These are phyloP conservation scores for Meiosimyza decipiens DNA, from an alignment of 2,888 invertebrate species.

Conservation along the genomic window DNA sequence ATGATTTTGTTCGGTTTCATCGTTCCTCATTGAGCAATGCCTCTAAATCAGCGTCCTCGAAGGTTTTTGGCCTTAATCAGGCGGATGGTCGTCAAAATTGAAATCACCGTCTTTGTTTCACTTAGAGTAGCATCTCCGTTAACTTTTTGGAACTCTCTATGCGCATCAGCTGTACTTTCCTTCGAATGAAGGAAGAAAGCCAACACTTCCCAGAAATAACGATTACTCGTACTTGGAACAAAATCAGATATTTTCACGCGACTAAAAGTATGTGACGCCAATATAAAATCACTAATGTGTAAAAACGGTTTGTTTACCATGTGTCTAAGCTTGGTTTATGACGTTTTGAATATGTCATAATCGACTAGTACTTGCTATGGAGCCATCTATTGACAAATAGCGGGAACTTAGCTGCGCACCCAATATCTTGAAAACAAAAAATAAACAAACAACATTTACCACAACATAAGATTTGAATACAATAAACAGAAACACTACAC, in stretches of 20 bases:
- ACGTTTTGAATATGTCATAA: constrained; percentile 4
- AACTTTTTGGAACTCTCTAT: not conserved
- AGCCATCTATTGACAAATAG: not conserved
- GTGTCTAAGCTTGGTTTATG: constrained; percentile 5
- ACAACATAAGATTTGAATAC: too few species aligned
- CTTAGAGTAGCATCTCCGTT: not conserved
- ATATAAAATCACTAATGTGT: constrained; percentile 18
- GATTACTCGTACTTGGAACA: too few species aligned
- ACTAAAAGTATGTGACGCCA: constrained; percentile 15
- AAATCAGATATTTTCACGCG: constrained; percentile 10
- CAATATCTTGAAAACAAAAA: too few species aligned
- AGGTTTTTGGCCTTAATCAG: too few species aligned
- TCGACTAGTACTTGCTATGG: not conserved
- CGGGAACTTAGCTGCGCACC: not conserved
- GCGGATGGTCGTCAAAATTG: too few species aligned
- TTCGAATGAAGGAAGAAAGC: not conserved
- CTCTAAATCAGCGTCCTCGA: too few species aligned
- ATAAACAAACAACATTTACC: too few species aligned
- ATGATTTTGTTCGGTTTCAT: too few species aligned
- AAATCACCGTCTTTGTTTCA: too few species aligned
- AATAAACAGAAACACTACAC: too few species aligned
- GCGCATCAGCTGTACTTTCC: not conserved
- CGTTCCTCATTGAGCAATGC: too few species aligned
- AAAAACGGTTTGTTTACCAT: constrained; percentile 11
- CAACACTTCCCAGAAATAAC: not conserved